These are phyloP conservation scores for Pseudorasbora parva DNA, from an alignment of 2,113 vertebrate species.

Conservation along the genomic window DNA sequence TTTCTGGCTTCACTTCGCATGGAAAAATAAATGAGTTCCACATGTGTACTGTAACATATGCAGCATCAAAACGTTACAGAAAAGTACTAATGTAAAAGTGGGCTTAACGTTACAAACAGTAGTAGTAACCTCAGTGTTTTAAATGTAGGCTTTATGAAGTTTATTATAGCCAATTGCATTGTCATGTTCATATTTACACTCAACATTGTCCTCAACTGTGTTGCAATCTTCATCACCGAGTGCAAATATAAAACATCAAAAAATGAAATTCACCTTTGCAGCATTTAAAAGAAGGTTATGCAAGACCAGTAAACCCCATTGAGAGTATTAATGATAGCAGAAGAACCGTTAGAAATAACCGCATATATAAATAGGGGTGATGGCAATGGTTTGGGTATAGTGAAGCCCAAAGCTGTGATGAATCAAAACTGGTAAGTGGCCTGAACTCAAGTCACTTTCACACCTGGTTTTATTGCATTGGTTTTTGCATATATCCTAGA, in stretches of 20 bases:
- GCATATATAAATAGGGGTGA: neutral
- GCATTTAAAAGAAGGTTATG: neutral
- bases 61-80: slow-evolving; percentile 7
- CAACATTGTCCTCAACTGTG: neutral
- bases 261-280: neutral
- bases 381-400: neutral
- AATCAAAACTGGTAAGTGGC: slow-evolving; percentile 2
- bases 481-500: neutral
- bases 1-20: neutral
- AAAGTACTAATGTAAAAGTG: neutral
- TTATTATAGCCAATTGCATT: neutral
- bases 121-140: neutral
- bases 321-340: neutral
- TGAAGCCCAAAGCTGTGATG: slow-evolving; percentile 21
- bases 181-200: slow-evolving; percentile 16
- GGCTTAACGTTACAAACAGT: neutral
- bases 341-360: slow-evolving; percentile 29
- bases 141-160: neutral
- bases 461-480: slow-evolving; percentile 24
- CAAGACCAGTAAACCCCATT: neutral
- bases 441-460: slow-evolving; percentile 11
- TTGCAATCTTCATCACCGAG: neutral
- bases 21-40: neutral
- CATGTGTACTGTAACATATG: neutral
- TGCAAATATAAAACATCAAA: slow-evolving; percentile 21